phyloP scores from a whole-genome alignment of 37 sponge, comb jelly and placozoan species.

The Sycon ciliatum region DNA sequence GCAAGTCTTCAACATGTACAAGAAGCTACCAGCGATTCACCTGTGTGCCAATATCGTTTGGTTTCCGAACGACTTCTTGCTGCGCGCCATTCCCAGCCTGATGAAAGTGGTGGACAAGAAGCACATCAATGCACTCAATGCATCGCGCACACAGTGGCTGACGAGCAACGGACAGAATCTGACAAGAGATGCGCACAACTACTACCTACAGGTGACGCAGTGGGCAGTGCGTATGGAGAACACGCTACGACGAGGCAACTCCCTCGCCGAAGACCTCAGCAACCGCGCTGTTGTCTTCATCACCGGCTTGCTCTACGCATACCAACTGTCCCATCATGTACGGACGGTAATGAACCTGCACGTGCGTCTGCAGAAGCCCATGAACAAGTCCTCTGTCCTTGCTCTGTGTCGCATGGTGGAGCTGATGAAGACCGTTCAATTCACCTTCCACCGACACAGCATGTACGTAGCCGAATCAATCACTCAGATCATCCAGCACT shows the following conservation, averaged over 20 bases:
- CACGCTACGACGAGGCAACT: not conserved
- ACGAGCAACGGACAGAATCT: slow-evolving; percentile 37
- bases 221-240: slow-evolving; percentile 82
- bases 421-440: slow-evolving; percentile 70
- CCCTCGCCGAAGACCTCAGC: not conserved
- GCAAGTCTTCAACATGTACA: slow-evolving; percentile 76
- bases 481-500: slow-evolving; percentile 46
- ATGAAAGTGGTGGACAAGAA: slow-evolving; percentile 78
- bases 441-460: slow-evolving; percentile 54
- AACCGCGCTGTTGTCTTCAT: not conserved
- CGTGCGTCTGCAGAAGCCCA: slow-evolving; percentile 45
- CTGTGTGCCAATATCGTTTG: slow-evolving; percentile 73
- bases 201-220: slow-evolving; percentile 50
- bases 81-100: slow-evolving; percentile 37
- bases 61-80: slow-evolving; percentile 61
- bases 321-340: slow-evolving; percentile 43
- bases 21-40: slow-evolving; percentile 79
- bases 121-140: slow-evolving; percentile 17
- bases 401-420: slow-evolving; percentile 66
- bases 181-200: slow-evolving; percentile 45
- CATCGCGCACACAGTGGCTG: slow-evolving; percentile 45
- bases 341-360: slow-evolving; percentile 60
- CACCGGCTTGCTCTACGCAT: slow-evolving; percentile 48
- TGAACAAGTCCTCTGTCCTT: slow-evolving; percentile 70
- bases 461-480: slow-evolving; percentile 37